Percentiles rank a stretch among this genome's conserved stretches.
Evolutionary conservation across 2,113 vertebrate genomes (phyloP).

Genomic region (Catharus minimus): DNA sequence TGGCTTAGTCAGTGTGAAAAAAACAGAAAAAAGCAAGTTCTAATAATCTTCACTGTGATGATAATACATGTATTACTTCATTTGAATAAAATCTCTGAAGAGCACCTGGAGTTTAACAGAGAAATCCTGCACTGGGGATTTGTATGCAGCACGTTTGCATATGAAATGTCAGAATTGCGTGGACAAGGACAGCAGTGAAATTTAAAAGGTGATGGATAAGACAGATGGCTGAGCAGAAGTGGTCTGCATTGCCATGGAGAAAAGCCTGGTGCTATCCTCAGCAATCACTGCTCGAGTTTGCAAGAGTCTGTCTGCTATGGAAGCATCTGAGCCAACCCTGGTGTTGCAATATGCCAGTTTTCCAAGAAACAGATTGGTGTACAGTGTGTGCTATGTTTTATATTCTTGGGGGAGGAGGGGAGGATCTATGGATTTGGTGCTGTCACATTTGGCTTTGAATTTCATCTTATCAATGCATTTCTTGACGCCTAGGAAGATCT

Average conservation of each 20-base stretch:
- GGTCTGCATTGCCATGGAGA: constrained; percentile 58
- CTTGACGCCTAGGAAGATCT: not conserved
- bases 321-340: constrained; percentile 21
- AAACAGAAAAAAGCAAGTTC: not conserved
- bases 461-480: constrained; percentile 9
- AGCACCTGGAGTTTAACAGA: constrained; percentile 32
- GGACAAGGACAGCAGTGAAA: constrained; percentile 52
- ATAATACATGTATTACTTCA: constrained; percentile 17
- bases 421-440: not conserved
- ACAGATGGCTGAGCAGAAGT: constrained; percentile 68
- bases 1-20: constrained; percentile 4
- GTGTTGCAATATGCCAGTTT: constrained; percentile 57
- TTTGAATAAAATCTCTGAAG: constrained; percentile 56
- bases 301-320: constrained; percentile 40
- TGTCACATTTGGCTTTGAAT: not conserved
- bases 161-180: constrained; percentile 6
- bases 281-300: constrained; percentile 18
- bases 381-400: constrained; percentile 29
- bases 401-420: constrained; percentile 18
- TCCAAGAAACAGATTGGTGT: constrained; percentile 54
- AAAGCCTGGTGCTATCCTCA: constrained; percentile 55
- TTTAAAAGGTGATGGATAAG: constrained; percentile 51
- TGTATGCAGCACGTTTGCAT: not conserved
- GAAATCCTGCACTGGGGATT: constrained; percentile 22
- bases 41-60: constrained; percentile 47